A percentile compares a stretch with the other conserved stretches of the same genome.
Conservation (phyloP, 2,797 vertebrate species). For the Rhinophrynus dorsalis region DNA sequence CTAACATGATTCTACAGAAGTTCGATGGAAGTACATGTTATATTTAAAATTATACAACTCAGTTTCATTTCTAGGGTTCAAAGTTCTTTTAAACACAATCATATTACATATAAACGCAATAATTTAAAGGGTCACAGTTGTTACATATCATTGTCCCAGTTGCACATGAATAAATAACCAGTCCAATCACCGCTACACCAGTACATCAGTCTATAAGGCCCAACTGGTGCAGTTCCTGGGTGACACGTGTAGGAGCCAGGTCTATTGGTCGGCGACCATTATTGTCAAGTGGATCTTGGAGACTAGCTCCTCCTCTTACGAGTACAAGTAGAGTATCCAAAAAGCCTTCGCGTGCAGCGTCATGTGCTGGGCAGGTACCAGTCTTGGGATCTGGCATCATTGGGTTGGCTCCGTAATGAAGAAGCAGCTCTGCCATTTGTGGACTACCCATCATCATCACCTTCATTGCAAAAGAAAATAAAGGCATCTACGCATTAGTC, state of each 20-base stretch:
- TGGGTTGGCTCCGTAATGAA: slow-evolving; percentile 18
- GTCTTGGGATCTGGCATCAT: neutral
- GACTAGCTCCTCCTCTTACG: neutral
- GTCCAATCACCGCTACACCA: no score
- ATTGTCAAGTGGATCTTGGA: neutral
- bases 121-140: no score
- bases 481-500: no score
- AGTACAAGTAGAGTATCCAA: slow-evolving; percentile 14
- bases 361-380: slow-evolving; percentile 32
- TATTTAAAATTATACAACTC: no score
- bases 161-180: no score
- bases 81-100: no score
- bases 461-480: neutral
- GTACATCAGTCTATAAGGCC: neutral
- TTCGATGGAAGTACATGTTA: no score
- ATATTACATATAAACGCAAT: no score
- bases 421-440: neutral
- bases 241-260: neutral
- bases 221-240: neutral
- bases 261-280: slow-evolving; percentile 15
- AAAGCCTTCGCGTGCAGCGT: slow-evolving; percentile 31
- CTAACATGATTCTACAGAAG: no score
- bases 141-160: no score
- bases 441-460: slow-evolving; percentile 34
- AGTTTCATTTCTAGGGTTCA: no score